Base-by-base conservation (phyloP, 2,113 vertebrate genomes). In the Corythornis madagascariensis region DNA sequence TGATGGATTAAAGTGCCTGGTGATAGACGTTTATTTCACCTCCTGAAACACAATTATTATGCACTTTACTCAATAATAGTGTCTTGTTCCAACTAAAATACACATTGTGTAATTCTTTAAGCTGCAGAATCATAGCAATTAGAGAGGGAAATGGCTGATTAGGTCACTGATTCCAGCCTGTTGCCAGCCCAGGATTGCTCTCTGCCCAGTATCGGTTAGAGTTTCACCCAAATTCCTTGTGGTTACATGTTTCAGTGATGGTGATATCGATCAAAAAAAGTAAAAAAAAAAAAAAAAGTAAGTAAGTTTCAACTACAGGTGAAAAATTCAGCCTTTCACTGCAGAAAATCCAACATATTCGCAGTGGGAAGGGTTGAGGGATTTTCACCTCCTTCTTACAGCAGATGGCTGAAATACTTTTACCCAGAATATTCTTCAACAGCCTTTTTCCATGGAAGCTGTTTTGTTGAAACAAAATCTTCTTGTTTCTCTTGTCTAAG, bases 1-100 rank as follows among this genome's bases (percentile, higher is more conserved):
- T 93, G 96, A 95, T 86, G 75, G 92, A 96, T 96, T 94, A 92
- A 93, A 92, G 91, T 83, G 75, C 85, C 73, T 86, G 75, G 78
- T 92, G 94, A 93, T 47, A 86, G 87, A 92, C 45, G 0, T 80
- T 96, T 88, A 88, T 93, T 95, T 94, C 91, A 91, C 91, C 94
- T 94, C 78, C 78, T 70, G 92, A 91, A 94, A 93, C 85, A 96
- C 91, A 95, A 96, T 96, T 92, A 96, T 91, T 93, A 96, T 45
- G 89, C 87, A 94, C 95, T 96, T 96, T 94, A 88, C 89, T 94
- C 92, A 96, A 86, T 95, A 94, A 88, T 83, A 77, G 85, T 80
- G 57, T 93, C 95, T 83, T 50, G 69, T 93, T 96, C 94, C 96
- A 96, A 94, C 79, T 92, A 89, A 96, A 96, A 95, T 83, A 96